Percentiles rank a stretch among this genome's conserved stretches.
These are phyloP conservation scores for Verasper variegatus DNA, from an alignment of 2,113 vertebrate genomes.

Conservation along the genomic window DNA sequence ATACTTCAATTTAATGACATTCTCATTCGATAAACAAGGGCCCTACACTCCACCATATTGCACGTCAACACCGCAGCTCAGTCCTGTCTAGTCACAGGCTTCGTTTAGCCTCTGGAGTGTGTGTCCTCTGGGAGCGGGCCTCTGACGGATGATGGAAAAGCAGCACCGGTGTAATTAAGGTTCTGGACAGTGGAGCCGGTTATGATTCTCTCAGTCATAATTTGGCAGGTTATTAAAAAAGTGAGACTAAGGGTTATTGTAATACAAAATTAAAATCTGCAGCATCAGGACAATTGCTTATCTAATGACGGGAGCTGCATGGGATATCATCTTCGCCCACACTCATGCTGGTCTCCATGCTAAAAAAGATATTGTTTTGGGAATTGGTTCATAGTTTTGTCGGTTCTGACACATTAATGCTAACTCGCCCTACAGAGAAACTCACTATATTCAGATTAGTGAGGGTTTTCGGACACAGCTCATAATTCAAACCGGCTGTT, in stretches of 20 bases:
- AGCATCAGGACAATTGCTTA: conserved; percentile 40
- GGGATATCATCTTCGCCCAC: conserved; percentile 19
- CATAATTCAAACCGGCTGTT: too few relatives aligned
- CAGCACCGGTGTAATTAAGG: conserved; percentile 58
- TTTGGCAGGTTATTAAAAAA: conserved; percentile 73
- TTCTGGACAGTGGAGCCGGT: conserved; percentile 43
- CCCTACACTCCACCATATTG: conserved; percentile 18
- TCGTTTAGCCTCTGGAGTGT: not conserved
- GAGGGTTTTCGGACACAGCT: too few relatives aligned
- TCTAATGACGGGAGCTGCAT: conserved; percentile 27
- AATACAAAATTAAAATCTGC: conserved; percentile 60
- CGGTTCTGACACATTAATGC: too few relatives aligned
- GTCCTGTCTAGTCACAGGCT: conserved; percentile 20
- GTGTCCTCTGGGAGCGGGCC: conserved; percentile 32
- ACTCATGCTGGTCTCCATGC: too few relatives aligned
- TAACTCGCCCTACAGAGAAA: too few relatives aligned
- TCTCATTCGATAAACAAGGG: conserved; percentile 41
- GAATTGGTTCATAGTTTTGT: too few relatives aligned
- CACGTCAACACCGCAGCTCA: conserved; percentile 19
- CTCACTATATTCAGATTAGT: too few relatives aligned
- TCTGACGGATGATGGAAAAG: conserved; percentile 44
- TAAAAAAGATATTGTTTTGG: too few relatives aligned
- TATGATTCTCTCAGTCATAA: conserved; percentile 58
- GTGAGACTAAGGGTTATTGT: conserved; percentile 57
- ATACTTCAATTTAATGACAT: conserved; percentile 42